phyloP scores from a whole-genome alignment of 2,888 invertebrate species.

The Craniophora ligustri region DNA sequence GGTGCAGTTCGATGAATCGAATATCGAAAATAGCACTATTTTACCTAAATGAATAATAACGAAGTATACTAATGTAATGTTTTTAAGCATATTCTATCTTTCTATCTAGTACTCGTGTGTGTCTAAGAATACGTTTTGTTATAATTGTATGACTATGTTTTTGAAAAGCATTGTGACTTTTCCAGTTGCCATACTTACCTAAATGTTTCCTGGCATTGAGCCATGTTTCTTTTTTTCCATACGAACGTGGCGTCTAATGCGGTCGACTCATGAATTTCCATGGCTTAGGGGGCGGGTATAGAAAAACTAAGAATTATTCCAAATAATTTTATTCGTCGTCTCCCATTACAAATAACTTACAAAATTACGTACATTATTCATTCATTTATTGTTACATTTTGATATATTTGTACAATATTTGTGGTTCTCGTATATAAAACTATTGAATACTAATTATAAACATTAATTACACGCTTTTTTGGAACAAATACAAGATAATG shows the following conservation, averaged over 20 bases:
- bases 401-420: constrained; percentile 56
- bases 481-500: constrained; percentile 34
- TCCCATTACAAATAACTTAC: constrained; percentile 81
- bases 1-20: too few relatives aligned
- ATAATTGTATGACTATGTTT: too few relatives aligned
- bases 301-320: constrained; percentile 49
- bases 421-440: constrained; percentile 50
- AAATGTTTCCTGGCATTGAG: constrained; percentile 20
- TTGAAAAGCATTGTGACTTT: too few relatives aligned
- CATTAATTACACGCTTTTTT: constrained; percentile 49
- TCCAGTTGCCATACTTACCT: neutral
- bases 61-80: too few relatives aligned
- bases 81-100: too few relatives aligned
- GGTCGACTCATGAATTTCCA: constrained; percentile 9
- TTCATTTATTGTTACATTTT: constrained; percentile 60
- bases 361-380: constrained; percentile 68
- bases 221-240: neutral
- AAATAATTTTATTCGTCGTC: constrained; percentile 81
- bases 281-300: neutral
- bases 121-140: too few relatives aligned
- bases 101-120: too few relatives aligned
- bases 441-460: constrained; percentile 19
- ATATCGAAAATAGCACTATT: too few relatives aligned
- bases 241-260: neutral
- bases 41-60: too few relatives aligned